A percentile compares a stretch with the other conserved stretches of the same genome.
phyloP scores from a whole-genome alignment of 2,888 invertebrate species.

The Antheraea assamensis region DNA sequence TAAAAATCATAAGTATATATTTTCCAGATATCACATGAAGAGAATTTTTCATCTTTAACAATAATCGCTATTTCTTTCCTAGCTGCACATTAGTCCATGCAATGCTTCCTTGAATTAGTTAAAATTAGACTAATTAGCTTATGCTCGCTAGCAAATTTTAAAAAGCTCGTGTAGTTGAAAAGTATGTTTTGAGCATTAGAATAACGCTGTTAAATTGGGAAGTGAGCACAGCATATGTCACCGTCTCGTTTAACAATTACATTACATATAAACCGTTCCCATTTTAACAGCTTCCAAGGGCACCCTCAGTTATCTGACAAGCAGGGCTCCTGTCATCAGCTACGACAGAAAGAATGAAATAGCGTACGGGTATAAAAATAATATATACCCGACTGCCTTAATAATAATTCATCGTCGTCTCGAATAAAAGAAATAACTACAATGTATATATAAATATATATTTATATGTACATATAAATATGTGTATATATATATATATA shows the following conservation, averaged over 20 bases:
- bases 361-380: not conserved
- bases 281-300: constrained; percentile 44
- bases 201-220: constrained; percentile 57
- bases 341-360: constrained; percentile 51
- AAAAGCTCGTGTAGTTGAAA: constrained; percentile 52
- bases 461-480: not conserved
- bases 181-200: constrained; percentile 73
- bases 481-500: not conserved
- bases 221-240: constrained; percentile 33
- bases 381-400: not conserved
- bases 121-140: constrained; percentile 58
- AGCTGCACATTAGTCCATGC: constrained; percentile 68
- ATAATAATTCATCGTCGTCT: not conserved
- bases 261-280: constrained; percentile 38
- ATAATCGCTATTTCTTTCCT: constrained; percentile 46
- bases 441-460: not conserved
- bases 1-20: not conserved
- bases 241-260: not conserved
- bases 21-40: not conserved
- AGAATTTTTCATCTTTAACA: constrained; percentile 20
- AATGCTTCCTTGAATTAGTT: constrained; percentile 66
- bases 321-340: constrained; percentile 79
- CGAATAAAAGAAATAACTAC: not conserved
- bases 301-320: constrained; percentile 76
- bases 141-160: constrained; percentile 57